A percentile compares a stretch with the other conserved stretches of the same genome.
Evolutionary conservation across 2,113 vertebrate species (phyloP).

Genomic region (Clarias gariepinus): DNA sequence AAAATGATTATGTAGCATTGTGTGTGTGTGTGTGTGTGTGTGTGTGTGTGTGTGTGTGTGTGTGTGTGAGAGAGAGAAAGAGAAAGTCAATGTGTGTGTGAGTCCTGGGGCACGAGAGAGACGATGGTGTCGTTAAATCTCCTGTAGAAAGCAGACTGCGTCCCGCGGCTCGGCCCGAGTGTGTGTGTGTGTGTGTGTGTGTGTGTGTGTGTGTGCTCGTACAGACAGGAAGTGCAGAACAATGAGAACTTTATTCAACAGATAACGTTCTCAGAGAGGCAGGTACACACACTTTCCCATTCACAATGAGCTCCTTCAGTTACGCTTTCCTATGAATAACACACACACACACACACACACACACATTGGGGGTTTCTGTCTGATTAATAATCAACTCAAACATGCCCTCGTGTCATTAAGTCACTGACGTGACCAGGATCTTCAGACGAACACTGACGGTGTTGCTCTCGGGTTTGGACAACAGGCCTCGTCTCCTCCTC

Average conservation of each 20-base stretch:
- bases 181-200: too few relatives aligned
- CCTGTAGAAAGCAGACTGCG: neutral
- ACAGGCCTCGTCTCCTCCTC: slow-evolving; percentile 50
- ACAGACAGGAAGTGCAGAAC: slow-evolving; percentile 72
- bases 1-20: neutral
- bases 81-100: neutral
- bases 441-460: slow-evolving; percentile 8
- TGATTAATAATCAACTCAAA: slow-evolving; percentile 62
- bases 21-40: neutral
- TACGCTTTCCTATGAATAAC: slow-evolving; percentile 62
- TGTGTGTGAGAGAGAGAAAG: neutral
- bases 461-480: slow-evolving; percentile 40
- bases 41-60: slow-evolving; percentile 1
- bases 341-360: too few relatives aligned
- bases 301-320: slow-evolving; percentile 31
- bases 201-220: neutral
- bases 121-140: neutral
- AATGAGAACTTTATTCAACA: slow-evolving; percentile 69
- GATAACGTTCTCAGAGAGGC: slow-evolving; percentile 68
- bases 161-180: slow-evolving; percentile 13
- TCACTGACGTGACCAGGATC: slow-evolving; percentile 18
- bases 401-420: slow-evolving; percentile 5
- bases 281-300: slow-evolving; percentile 45
- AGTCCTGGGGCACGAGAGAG: slow-evolving; percentile 25
- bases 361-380: slow-evolving; percentile 17